phyloP scores from a whole-genome alignment of 2,113 vertebrate species.

The Grammomys dolichurus region DNA sequence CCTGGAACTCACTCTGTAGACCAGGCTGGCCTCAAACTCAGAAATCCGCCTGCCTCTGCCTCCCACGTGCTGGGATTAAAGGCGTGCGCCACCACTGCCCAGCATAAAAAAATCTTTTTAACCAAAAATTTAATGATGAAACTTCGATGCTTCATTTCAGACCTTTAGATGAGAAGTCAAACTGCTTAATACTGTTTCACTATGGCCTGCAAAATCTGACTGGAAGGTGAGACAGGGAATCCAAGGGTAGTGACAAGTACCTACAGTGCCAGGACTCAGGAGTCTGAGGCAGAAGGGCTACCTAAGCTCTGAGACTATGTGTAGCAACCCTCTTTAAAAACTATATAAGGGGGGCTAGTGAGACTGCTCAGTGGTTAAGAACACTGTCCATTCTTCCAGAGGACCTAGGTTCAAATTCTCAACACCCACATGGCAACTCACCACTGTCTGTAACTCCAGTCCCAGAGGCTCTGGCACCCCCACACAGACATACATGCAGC shows the following conservation, averaged over 20 bases:
- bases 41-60: too few species aligned
- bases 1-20: too few species aligned
- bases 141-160: neutral
- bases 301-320: neutral
- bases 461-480: too few species aligned
- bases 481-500: neutral
- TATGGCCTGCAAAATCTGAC: neutral
- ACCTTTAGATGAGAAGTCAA: slow-evolving; percentile 23
- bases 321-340: neutral
- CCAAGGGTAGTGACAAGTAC: neutral
- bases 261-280: neutral
- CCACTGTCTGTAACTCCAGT: neutral
- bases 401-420: neutral
- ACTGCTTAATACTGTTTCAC: slow-evolving; percentile 8
- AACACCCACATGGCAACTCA: neutral
- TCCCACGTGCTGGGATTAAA: too few species aligned
- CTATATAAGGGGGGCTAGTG: too few species aligned
- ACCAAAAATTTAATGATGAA: neutral
- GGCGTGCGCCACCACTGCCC: too few species aligned
- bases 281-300: neutral
- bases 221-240: too few species aligned
- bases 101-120: neutral
- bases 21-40: too few species aligned
- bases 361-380: neutral
- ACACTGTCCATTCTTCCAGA: neutral